phyloP scores from a whole-genome alignment of 2,797 vertebrate genomes.

The Tympanoctomys barrerae region DNA sequence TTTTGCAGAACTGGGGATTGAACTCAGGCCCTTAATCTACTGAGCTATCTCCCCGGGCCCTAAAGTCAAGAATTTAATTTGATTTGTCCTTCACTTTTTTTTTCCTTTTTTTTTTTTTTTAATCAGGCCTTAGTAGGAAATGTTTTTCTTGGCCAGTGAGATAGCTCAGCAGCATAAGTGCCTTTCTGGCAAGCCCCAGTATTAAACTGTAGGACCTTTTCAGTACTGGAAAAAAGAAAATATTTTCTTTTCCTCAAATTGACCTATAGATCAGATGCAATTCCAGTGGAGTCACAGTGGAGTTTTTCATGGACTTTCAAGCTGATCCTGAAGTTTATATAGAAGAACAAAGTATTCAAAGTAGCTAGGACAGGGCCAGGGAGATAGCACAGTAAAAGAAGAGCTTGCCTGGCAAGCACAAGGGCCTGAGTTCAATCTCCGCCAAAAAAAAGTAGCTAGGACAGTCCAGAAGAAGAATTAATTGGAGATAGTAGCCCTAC shows the following conservation, averaged over 20 bases:
- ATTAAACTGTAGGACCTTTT: too few species aligned
- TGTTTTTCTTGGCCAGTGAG: not conserved
- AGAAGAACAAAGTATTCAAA: not conserved
- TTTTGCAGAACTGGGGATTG: too few species aligned
- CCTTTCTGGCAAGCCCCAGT: too few species aligned
- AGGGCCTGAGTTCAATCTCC: too few species aligned
- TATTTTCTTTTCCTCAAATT: not conserved
- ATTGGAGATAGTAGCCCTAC: not conserved
- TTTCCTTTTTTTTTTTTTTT: not conserved
- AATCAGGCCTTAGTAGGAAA: not conserved
- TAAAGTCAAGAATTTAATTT: not conserved
- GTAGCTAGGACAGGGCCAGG: too few species aligned
- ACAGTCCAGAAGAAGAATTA: conserved; percentile 15
- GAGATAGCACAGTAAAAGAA: too few species aligned
- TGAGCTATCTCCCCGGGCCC: not conserved
- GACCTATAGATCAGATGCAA: not conserved
- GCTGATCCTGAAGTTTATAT: not conserved
- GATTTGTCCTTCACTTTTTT: not conserved
- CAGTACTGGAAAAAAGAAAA: too few species aligned
- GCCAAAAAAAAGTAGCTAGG: not conserved
- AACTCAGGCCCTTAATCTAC: too few species aligned
- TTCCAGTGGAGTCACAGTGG: not conserved
- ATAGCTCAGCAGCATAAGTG: too few species aligned
- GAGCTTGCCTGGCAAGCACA: too few species aligned
- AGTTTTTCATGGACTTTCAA: conserved; percentile 13